phyloP scores from a whole-genome alignment of 2,113 vertebrate genomes.

The Tetrao urogallus region DNA sequence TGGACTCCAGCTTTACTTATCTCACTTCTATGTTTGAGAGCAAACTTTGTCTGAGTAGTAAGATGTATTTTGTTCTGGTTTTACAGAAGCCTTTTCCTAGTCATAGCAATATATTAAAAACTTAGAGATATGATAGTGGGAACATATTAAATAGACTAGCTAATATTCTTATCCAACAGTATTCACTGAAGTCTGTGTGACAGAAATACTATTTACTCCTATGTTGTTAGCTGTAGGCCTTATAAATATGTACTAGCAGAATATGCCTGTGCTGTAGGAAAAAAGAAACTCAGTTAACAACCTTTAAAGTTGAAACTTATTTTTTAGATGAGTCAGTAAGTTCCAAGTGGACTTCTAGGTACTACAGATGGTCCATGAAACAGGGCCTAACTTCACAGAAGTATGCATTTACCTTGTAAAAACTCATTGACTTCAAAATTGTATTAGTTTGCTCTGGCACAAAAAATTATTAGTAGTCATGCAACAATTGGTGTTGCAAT shows the following conservation, averaged over 20 bases:
- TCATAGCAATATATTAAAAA: background rate
- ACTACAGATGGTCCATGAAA: background rate
- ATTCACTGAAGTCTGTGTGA: background rate
- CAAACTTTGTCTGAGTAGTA: background rate
- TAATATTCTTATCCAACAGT: background rate
- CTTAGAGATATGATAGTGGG: background rate
- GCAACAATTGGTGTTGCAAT: background rate
- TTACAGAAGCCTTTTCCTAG: background rate
- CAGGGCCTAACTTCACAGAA: background rate
- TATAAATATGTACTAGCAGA: background rate
- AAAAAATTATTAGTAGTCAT: accelerated
- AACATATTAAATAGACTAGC: background rate
- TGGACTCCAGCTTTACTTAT: constrained; percentile 8
- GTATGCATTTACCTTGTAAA: accelerated
- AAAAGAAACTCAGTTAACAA: background rate
- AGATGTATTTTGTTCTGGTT: background rate
- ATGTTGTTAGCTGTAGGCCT: background rate
- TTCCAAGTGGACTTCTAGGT: background rate
- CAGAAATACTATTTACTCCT: background rate
- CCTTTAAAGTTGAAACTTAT: background rate
- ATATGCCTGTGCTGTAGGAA: background rate
- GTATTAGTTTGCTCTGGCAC: background rate
- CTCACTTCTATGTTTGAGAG: background rate
- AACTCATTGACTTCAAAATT: background rate
- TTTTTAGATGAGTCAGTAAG: background rate